A percentile compares a stretch with the other conserved stretches of the same genome.
Evolutionary conservation across 2,113 vertebrate species (phyloP).

Genomic region (Lophochroa leadbeateri): DNA sequence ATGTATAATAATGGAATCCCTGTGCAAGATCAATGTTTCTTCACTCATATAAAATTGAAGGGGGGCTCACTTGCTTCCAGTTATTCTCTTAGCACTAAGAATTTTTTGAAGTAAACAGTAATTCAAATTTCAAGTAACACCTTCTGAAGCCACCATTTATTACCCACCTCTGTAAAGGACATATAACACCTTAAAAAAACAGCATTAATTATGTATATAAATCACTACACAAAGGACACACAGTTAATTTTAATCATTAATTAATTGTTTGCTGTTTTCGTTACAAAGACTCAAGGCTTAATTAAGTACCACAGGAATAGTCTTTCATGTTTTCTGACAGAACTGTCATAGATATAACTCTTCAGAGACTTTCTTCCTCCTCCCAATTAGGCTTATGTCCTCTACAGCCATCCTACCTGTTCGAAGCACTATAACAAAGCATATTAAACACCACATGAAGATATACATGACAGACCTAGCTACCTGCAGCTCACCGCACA

Average conservation of each 20-base stretch:
- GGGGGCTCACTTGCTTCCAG: background rate
- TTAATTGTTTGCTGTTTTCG: constrained; percentile 60
- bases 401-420: background rate
- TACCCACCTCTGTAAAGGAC: background rate
- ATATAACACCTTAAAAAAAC: constrained; percentile 33
- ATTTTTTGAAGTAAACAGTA: background rate
- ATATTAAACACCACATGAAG: background rate
- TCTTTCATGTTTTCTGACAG: constrained; percentile 53
- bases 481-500: background rate
- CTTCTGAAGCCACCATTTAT: constrained; percentile 9
- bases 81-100: background rate
- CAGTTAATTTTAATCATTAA: constrained; percentile 56
- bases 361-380: constrained; percentile 1
- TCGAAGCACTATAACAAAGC: background rate
- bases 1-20: background rate
- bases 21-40: background rate
- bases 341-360: constrained; percentile 34
- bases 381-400: background rate
- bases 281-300: constrained; percentile 47
- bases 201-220: constrained; percentile 54
- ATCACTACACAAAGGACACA: constrained; percentile 47
- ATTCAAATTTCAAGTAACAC: constrained; percentile 29
- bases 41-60: background rate
- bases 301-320: constrained; percentile 66
- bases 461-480: background rate